Base-by-base conservation (phyloP, 2,797 vertebrate species). In the Eremophila alpestris region DNA sequence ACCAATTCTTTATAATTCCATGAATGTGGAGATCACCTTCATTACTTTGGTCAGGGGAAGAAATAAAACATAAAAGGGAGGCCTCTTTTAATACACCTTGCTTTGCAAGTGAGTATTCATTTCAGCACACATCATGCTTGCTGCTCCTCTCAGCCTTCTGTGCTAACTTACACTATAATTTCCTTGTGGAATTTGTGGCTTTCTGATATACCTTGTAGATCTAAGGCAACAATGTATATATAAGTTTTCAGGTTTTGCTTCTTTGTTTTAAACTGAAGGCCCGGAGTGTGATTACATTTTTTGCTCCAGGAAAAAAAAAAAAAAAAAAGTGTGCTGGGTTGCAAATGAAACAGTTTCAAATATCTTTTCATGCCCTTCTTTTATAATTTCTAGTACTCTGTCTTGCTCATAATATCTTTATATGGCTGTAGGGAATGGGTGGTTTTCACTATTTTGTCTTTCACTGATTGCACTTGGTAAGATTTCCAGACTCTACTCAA, bases 1-100 rank as follows among this genome's bases (percentile, higher is more conserved):
- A 86, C 32, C 69, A 93, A 55, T 93, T 88, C 55, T 90, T 76
- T 78, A 22, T 85, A 81, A 90, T 94, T 93, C 74, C 5, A 1
- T 86, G 62, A 93, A 41, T 48, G 49, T 5, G 3, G 38, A 64
- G 56, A 93, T 68, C 49, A 60, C 74, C 84, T 92, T 74, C 36
- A 18, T 84, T 87, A 83, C 82, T 92, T 93, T 77, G 85, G 41
- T 36, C 68, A 77, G 64, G 30, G n/a, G 23, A 91, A 79, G 67
- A 92, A 63, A 40, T 43, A 21, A 76, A 93, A 40, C 12, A 5
- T 46, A 76, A 26, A 34, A 91, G 52, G 20, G 51, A 45, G 68
- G 15, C 43, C 30, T 75, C 58, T 83, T 76, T 36, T 48, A 59
- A 16, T 48, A 29, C 36, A 48, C 13, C 46, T 87, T 89, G 24